Conservation (phyloP, 1,140 invertebrate genomes). For the Polypedilum pembai region DNA sequence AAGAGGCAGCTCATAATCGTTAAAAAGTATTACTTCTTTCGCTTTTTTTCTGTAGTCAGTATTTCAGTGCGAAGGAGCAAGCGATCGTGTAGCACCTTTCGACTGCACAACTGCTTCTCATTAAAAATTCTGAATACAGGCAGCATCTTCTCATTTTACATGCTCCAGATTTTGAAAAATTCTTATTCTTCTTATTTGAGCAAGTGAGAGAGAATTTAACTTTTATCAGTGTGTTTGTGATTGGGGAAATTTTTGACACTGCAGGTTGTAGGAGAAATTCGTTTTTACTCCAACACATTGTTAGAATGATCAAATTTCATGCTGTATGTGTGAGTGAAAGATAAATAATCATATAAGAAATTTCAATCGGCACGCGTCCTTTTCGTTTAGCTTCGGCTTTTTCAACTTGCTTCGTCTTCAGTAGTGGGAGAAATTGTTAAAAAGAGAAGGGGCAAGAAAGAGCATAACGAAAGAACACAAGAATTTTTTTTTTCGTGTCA, state of each 20-base stretch:
- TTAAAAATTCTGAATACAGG: conserved; percentile 14
- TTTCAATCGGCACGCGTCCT: conserved; percentile 1
- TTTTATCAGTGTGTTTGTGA: not conserved
- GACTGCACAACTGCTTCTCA: conserved; percentile 14
- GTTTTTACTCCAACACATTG: not conserved
- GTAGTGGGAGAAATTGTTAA: not conserved
- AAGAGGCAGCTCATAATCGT: not conserved
- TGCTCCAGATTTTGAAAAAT: not conserved
- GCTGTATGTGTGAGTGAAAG: not conserved
- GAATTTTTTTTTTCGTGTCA: not conserved
- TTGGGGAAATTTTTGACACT: not conserved
- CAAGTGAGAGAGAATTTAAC: not conserved
- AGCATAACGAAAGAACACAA: conserved; percentile 21
- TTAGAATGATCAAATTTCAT: not conserved
- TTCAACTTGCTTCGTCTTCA: not conserved
- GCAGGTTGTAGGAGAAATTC: not conserved
- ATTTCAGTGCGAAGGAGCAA: not conserved
- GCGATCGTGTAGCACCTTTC: conserved; percentile 26
- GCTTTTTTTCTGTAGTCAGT: no score
- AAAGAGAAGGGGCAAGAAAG: not conserved
- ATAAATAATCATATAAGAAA: no score
- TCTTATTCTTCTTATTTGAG: not conserved
- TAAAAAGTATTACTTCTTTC: conserved; percentile 1
- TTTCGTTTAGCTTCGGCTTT: not conserved
- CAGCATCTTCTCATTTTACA: conserved; percentile 17